Evolutionary conservation across 2,797 vertebrate species (phyloP), one percentile per base, ranked within the genome.

Genomic region (Enteromius trimaculatus): DNA sequence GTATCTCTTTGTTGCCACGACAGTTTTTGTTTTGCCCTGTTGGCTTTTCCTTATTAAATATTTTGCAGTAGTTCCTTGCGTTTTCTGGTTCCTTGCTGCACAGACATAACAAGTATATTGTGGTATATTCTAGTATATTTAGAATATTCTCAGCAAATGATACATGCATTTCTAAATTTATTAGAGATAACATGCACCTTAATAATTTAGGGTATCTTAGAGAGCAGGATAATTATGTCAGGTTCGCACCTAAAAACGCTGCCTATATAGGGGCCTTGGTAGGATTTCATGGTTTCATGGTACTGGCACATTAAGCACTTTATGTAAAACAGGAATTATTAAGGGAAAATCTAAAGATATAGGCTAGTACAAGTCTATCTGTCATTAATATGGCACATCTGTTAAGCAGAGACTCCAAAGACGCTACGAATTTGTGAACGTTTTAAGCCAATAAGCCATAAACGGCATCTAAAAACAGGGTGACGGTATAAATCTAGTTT

Each of bases 401-500:
- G 79, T 53, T 70, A 71, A 34, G 23, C 79, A 77, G 53, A 65
- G 31, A 77, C 39, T 62, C 42, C 37, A 42, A 39, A 77, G 34
- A 70, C 19, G 19, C 26, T 77, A 66, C 49, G 72, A 65, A 53
- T 77, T 62, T 78, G 7, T 55, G 23, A 29, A 78, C 0, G 7
- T 65, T 81, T 81, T 85, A 9, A 71, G 55, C 84, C 79, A 85
- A 44, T 66, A 72, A 55, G 42, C 34, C 66, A 71, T 71, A 82
- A 77, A 82, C 23, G 3, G 26, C 47, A 78, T 81, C 74, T 84
- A 66, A 60, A 69, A 64, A 77, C 37, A 70, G 51, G n/a, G 65
- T 7, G 69, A 29, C 55, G 74, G 74, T 42, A 60, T 77, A 81
- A 85, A 81, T 34, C 66, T 81, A 78, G 79, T 77, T 85, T 85